A percentile compares a stretch with the other conserved stretches of the same genome.
phyloP scores from a whole-genome alignment of 1,140 invertebrate genomes.

The Asbolus verrucosus region DNA sequence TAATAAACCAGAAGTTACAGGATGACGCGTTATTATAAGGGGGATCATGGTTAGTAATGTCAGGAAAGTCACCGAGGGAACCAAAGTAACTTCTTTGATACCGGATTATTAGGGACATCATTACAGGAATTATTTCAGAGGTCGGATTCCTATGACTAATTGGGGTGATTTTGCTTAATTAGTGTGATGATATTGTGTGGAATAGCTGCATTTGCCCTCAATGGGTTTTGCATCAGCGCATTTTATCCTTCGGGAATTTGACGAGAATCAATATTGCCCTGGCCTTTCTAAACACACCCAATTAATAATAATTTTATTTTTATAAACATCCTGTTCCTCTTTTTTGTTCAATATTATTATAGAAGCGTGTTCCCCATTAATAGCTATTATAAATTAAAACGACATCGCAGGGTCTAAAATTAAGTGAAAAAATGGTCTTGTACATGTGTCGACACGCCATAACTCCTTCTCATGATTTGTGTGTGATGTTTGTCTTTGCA shows the following conservation, averaged over 20 bases:
- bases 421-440: slow-evolving; percentile 32
- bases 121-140: slow-evolving; percentile 27
- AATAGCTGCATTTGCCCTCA: too few relatives aligned
- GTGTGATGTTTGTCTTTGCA: slow-evolving; percentile 37
- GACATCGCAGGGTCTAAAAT: slow-evolving; percentile 31
- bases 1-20: slow-evolving; percentile 12
- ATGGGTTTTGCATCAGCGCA: not conserved
- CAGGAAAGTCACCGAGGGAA: slow-evolving; percentile 1
- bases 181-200: not conserved
- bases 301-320: slow-evolving; percentile 6
- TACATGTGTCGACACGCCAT: slow-evolving; percentile 43
- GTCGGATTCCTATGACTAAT: slow-evolving; percentile 14
- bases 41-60: slow-evolving; percentile 17
- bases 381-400: slow-evolving; percentile 34
- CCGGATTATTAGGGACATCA: slow-evolving; percentile 23
- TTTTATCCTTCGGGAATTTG: not conserved
- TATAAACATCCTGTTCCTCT: slow-evolving; percentile 10
- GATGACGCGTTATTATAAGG: slow-evolving; percentile 17
- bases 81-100: slow-evolving; percentile 14
- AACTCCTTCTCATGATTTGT: slow-evolving; percentile 42
- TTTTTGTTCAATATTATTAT: not conserved
- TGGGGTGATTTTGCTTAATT: slow-evolving; percentile 12
- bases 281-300: not conserved
- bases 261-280: not conserved
- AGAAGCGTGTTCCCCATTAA: slow-evolving; percentile 27